Conservation (phyloP, 2,113 vertebrate genomes). For the rabbit (Oryctolagus cuniculus) region mOryCun1.1 NC_091442.1:32965501-32966000, state of each 20-base stretch:
- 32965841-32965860: too few relatives aligned
- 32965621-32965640: background rate
- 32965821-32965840: too few relatives aligned
- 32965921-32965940: too few relatives aligned
- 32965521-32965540: constrained; percentile 1
- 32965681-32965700: background rate
- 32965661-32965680: background rate
- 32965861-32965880: too few relatives aligned
- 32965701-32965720: background rate
- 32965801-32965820: too few relatives aligned
- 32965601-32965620: constrained; percentile 36
- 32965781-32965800: too few relatives aligned
- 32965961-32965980: too few relatives aligned
- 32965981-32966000: too few relatives aligned
- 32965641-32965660: constrained; percentile 11
- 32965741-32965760: background rate
- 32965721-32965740: background rate
- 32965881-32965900: too few relatives aligned
- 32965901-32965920: too few relatives aligned
- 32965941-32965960: too few relatives aligned
- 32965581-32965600: background rate
- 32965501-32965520: rapidly evolving
- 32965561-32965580: background rate
- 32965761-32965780: too few relatives aligned
- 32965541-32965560: background rate